phyloP scores from a whole-genome alignment of 2,888 invertebrate species.

The Stictocephala bisonia region DNA sequence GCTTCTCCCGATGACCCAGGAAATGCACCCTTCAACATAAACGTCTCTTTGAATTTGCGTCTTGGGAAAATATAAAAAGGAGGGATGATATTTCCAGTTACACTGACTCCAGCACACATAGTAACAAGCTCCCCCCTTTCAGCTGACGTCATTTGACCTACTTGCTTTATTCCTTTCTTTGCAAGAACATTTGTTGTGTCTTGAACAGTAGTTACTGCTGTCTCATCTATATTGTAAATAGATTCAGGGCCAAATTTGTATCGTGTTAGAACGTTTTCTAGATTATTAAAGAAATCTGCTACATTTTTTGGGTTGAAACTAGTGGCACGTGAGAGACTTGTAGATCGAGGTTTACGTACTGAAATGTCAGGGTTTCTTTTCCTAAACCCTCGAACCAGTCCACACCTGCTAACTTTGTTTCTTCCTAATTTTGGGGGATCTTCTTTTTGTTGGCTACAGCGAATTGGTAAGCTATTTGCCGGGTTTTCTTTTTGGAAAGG shows the following conservation, averaged over 20 bases:
- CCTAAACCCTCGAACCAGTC: no score
- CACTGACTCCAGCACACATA: not conserved
- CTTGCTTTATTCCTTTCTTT: not conserved
- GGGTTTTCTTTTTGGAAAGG: no score
- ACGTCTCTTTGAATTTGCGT: not conserved
- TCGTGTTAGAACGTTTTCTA: no score
- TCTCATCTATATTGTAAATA: not conserved
- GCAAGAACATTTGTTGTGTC: not conserved
- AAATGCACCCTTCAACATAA: not conserved
- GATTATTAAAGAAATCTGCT: no score
- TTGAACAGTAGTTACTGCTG: conserved; percentile 9
- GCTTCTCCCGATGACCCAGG: not conserved
- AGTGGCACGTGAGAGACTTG: no score
- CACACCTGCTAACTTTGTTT: no score
- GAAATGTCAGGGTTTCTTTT: no score
- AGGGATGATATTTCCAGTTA: not conserved
- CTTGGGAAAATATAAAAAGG: not conserved
- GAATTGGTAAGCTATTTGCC: no score
- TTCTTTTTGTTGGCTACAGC: no score
- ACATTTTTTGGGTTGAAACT: no score
- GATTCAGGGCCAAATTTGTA: not conserved
- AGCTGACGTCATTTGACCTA: not conserved
- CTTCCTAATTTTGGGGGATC: no score
- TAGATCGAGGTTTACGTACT: no score
- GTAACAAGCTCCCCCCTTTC: not conserved